Percentiles rank a stretch among this genome's conserved stretches.
Evolutionary conservation across 2,113 vertebrate genomes (phyloP).

Genomic region (Elanoides forficatus): DNA sequence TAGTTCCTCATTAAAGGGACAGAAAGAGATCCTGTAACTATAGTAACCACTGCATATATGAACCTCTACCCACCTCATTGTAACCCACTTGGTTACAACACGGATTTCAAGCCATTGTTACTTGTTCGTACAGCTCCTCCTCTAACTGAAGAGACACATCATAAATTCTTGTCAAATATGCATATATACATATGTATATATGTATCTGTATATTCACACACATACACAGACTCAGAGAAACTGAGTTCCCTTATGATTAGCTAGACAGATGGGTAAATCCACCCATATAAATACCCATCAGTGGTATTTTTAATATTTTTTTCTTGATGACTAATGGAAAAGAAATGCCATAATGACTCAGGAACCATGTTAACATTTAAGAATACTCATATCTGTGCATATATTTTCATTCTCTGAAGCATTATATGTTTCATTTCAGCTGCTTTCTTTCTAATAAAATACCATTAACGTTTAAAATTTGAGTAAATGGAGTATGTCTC

Average conservation of each 20-base stretch:
- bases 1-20: slow-evolving; percentile 17
- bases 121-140: neutral
- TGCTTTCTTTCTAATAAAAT: neutral
- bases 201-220: neutral
- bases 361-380: neutral
- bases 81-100: neutral
- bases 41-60: slow-evolving; percentile 5
- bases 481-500: neutral
- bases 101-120: neutral
- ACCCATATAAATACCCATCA: neutral
- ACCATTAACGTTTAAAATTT: neutral
- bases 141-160: neutral
- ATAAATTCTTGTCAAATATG: neutral
- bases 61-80: neutral
- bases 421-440: neutral
- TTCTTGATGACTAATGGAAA: neutral
- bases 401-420: neutral
- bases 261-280: neutral
- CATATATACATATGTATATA: neutral
- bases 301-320: neutral
- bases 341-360: neutral
- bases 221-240: neutral
- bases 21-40: slow-evolving; percentile 9
- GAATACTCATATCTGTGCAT: neutral
- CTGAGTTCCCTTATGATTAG: neutral